phyloP scores from a whole-genome alignment of 2,113 vertebrate species.

The Hyaena hyaena region DNA sequence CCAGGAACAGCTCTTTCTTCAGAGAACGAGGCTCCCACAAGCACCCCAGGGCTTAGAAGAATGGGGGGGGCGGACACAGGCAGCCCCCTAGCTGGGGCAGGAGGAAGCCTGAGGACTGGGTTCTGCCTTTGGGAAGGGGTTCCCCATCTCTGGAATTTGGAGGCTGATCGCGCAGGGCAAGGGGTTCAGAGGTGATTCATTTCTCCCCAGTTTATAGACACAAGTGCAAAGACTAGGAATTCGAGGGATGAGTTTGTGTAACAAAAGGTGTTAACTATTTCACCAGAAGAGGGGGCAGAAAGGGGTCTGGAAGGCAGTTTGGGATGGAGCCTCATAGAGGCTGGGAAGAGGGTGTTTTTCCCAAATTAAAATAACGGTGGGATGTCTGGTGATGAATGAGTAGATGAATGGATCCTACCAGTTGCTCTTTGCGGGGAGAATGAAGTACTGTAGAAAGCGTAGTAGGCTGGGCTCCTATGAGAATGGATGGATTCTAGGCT shows the following conservation, averaged over 20 bases:
- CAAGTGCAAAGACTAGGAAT: background rate
- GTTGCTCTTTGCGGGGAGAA: background rate
- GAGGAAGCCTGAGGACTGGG: background rate
- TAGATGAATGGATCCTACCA: background rate
- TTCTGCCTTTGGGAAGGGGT: background rate
- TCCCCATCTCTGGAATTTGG: background rate
- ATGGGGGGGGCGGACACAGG: no score
- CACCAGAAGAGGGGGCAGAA: background rate
- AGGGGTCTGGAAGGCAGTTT: background rate
- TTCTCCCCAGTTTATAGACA: background rate
- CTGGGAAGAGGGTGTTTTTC: background rate
- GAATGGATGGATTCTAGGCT: background rate
- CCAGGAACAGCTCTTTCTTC: background rate
- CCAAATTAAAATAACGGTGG: background rate
- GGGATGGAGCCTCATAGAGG: background rate
- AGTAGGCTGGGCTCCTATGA: background rate
- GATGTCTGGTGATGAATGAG: background rate
- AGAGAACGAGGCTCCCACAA: background rate
- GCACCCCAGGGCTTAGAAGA: background rate
- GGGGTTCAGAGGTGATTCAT: background rate
- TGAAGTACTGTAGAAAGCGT: background rate
- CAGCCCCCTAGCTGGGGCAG: background rate
- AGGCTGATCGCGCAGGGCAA: background rate
- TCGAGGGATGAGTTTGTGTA: background rate
- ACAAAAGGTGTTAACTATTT: background rate